Evolutionary conservation across 2,888 invertebrate genomes (phyloP).

Genomic region (Lycaena phlaeas): DNA sequence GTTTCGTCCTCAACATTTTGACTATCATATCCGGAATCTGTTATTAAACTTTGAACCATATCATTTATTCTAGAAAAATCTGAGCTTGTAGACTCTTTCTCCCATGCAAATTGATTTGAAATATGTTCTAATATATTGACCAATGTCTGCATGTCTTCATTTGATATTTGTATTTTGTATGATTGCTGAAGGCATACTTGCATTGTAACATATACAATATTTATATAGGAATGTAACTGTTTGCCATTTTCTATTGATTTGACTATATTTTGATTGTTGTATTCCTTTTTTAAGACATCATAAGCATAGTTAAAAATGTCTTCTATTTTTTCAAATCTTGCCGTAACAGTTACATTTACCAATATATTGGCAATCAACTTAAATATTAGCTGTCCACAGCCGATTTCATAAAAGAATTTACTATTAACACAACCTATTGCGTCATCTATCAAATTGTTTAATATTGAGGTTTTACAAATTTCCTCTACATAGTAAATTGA

Average conservation of each 20-base stretch:
- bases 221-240: constrained; percentile 65
- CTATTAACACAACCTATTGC: constrained; percentile 65
- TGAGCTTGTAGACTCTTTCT: constrained; percentile 56
- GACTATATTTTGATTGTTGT: constrained; percentile 49
- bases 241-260: constrained; percentile 59
- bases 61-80: constrained; percentile 86
- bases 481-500: constrained; percentile 54
- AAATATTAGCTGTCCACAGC: constrained; percentile 72
- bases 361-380: constrained; percentile 58
- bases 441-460: constrained; percentile 42
- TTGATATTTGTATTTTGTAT: constrained; percentile 29
- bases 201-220: constrained; percentile 40
- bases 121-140: constrained; percentile 37
- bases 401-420: constrained; percentile 75
- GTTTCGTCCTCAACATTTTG: constrained; percentile 41
- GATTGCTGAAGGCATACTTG: constrained; percentile 33
- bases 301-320: constrained; percentile 44
- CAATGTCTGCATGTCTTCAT: constrained; percentile 27
- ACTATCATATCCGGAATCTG: constrained; percentile 38
- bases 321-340: constrained; percentile 34
- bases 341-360: constrained; percentile 25
- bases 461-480: constrained; percentile 28
- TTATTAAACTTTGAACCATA: constrained; percentile 76
- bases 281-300: constrained; percentile 35
- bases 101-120: constrained; percentile 52